Conservation (phyloP, 2,113 vertebrate species). For the Lophotis ruficrista region DNA sequence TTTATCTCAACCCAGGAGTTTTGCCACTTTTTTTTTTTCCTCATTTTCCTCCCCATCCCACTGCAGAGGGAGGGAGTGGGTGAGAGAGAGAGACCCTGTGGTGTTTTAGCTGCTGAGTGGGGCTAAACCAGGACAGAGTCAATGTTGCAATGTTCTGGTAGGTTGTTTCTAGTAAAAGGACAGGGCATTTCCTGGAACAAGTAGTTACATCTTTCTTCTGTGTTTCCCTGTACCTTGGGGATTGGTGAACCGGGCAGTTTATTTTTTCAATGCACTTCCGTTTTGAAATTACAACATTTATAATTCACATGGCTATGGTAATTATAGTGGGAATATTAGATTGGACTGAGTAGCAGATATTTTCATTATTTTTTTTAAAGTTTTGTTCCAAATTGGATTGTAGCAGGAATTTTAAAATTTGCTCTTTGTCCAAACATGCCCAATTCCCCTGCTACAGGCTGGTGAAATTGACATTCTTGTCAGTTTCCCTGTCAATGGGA, state of each 20-base stretch:
- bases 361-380: not conserved
- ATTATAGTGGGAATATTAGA: not conserved
- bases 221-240: not conserved
- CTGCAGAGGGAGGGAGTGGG: too few relatives aligned
- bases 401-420: not conserved
- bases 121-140: too few relatives aligned
- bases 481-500: not conserved
- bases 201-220: not conserved
- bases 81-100: too few relatives aligned
- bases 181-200: not conserved
- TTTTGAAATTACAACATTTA: not conserved
- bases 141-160: not conserved
- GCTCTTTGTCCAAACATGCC: not conserved
- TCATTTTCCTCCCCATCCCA: too few relatives aligned
- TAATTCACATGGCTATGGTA: not conserved
- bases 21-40: too few relatives aligned
- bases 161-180: not conserved
- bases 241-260: not conserved
- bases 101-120: too few relatives aligned
- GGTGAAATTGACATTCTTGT: not conserved
- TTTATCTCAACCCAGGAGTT: too few relatives aligned
- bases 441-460: not conserved
- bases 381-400: not conserved
- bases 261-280: not conserved
- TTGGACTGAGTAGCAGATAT: not conserved